These are phyloP conservation scores for Anguilla anguilla DNA, from an alignment of 2,797 vertebrate species.

Conservation along the genomic window DNA sequence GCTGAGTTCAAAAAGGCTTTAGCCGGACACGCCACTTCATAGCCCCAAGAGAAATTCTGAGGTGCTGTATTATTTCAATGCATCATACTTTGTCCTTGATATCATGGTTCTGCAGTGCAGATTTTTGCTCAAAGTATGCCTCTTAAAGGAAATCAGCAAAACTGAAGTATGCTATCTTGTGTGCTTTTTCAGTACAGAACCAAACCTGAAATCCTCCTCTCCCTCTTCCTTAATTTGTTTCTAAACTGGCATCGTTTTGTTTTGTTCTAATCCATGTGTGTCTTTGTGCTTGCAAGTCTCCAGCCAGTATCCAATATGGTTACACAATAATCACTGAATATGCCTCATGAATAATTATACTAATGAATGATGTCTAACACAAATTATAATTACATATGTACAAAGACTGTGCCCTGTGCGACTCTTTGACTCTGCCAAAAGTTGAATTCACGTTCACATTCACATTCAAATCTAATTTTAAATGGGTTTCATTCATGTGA, in stretches of 20 bases:
- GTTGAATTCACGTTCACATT: background rate
- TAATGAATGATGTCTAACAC: background rate
- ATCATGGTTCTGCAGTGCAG: background rate
- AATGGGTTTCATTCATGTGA: background rate
- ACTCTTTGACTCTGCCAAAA: background rate
- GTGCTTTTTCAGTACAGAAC: slow-evolving; percentile 50
- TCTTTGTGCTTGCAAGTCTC: slow-evolving; percentile 63
- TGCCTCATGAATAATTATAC: background rate
- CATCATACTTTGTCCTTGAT: background rate
- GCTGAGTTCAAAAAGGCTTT: background rate
- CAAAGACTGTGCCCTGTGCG: background rate
- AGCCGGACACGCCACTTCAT: background rate
- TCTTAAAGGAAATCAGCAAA: slow-evolving; percentile 19
- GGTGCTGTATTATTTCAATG: background rate
- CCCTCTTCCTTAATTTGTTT: background rate
- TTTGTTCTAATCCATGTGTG: slow-evolving; percentile 3
- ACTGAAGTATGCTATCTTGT: background rate
- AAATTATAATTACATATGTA: background rate
- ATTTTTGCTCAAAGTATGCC: slow-evolving; percentile 33
- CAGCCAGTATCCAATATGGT: background rate
- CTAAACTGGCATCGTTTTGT: slow-evolving; percentile 53
- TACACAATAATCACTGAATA: background rate
- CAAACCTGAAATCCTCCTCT: slow-evolving; percentile 43
- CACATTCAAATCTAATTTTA: background rate
- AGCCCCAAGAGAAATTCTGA: background rate